Conservation (phyloP, 2,797 vertebrate genomes). For the Valencia hispanica region DNA sequence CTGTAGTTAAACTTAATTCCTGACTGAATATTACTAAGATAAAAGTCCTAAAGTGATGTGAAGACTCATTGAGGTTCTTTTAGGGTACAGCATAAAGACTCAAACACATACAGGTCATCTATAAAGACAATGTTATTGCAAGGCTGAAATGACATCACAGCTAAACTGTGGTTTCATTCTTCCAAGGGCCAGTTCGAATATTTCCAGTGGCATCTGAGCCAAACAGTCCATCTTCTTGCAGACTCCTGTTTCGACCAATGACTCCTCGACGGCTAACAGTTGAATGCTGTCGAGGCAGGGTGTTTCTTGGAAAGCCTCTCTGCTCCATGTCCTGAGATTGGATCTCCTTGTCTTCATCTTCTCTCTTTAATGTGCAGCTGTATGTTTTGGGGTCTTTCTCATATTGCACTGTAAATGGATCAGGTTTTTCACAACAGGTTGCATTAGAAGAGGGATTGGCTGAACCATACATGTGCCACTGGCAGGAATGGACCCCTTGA, state of each 20-base stretch:
- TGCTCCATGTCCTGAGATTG: conserved; percentile 79
- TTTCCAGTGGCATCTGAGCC: conserved; percentile 88
- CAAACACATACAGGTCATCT: conserved; percentile 14
- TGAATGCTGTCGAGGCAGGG: conserved; percentile 81
- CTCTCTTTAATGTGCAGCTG: conserved; percentile 77
- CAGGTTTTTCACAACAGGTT: conserved; percentile 81
- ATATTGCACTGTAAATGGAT: conserved; percentile 73
- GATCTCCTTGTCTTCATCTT: conserved; percentile 78
- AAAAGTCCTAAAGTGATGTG: conserved; percentile 26
- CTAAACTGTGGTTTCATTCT: conserved; percentile 97
- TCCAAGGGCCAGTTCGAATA: conserved; percentile 96
- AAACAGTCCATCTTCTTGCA: conserved; percentile 86
- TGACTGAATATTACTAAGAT: conserved; percentile 24
- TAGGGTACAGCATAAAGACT: conserved; percentile 44
- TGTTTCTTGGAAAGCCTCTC: conserved; percentile 63
- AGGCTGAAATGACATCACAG: conserved; percentile 14
- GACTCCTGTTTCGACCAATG: conserved; percentile 84
- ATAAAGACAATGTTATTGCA: neutral
- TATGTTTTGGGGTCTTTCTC: conserved; percentile 77
- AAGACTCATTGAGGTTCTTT: conserved; percentile 20
- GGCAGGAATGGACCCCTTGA: conserved; percentile 61
- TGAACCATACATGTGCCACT: conserved; percentile 82
- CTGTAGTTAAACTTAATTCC: neutral
- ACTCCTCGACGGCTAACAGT: conserved; percentile 72
- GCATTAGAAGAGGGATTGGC: conserved; percentile 80